These are phyloP conservation scores for Noctua comes DNA, from an alignment of 2,888 invertebrate genomes.

Conservation along the genomic window DNA sequence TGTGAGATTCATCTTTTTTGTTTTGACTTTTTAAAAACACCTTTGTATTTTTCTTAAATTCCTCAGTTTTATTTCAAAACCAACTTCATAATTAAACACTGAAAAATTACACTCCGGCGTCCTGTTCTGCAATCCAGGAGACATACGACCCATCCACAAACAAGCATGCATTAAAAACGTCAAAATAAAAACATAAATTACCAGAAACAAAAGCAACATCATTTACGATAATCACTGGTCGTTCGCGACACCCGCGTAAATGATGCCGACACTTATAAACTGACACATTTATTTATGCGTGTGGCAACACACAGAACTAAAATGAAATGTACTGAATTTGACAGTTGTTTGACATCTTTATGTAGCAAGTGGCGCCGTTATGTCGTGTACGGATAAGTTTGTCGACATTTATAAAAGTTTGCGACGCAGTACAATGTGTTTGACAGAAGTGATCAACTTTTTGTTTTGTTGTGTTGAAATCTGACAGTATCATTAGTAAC, in stretches of 20 bases:
- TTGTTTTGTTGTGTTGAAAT: constrained; percentile 49
- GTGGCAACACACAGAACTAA: constrained; percentile 29
- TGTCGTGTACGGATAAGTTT: neutral
- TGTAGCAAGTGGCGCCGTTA: constrained; percentile 37
- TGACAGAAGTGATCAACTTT: constrained; percentile 64
- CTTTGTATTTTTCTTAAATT: neutral
- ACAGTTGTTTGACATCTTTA: constrained; percentile 18
- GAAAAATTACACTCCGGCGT: neutral
- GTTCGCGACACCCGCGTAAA: constrained; percentile 51
- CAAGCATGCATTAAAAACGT: constrained; percentile 21
- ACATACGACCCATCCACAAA: constrained; percentile 18
- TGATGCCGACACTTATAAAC: constrained; percentile 28
- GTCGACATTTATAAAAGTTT: constrained; percentile 59
- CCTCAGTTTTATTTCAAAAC: neutral
- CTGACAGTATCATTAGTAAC: constrained; percentile 45
- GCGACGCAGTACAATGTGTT: constrained; percentile 40
- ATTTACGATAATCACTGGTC: constrained; percentile 61
- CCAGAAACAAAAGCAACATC: constrained; percentile 44
- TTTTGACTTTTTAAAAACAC: too few relatives aligned
- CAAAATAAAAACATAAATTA: constrained; percentile 58
- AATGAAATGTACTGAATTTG: constrained; percentile 28
- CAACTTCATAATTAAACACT: neutral
- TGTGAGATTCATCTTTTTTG: neutral
- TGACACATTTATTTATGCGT: constrained; percentile 26
- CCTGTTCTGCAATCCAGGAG: neutral